Evolutionary conservation across 2,113 vertebrate genomes (phyloP).

Genomic region (Morone saxatilis): DNA sequence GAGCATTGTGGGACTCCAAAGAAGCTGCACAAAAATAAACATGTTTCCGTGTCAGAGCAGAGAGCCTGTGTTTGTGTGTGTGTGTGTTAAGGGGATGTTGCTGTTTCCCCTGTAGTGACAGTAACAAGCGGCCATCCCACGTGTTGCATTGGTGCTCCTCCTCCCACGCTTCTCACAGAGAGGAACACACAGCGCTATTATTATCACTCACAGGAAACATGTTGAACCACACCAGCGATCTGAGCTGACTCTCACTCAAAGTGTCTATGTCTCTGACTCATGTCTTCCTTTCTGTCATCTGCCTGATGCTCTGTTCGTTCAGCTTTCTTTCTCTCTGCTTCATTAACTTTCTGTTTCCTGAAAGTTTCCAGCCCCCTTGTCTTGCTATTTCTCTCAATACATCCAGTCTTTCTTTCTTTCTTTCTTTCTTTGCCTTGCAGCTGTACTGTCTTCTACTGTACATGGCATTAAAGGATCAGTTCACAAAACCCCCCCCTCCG

Average conservation of each 20-base stretch:
- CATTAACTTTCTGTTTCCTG: constrained; percentile 47
- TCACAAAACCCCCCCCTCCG: not conserved
- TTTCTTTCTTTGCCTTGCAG: not conserved
- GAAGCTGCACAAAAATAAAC: not conserved
- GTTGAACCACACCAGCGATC: constrained; percentile 59
- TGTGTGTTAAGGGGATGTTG: constrained; percentile 49
- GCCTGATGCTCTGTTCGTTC: constrained; percentile 2
- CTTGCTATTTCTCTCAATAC: not conserved
- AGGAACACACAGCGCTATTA: constrained; percentile 70
- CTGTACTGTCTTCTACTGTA: not conserved
- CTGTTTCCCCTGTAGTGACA: constrained; percentile 62
- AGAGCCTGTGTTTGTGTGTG: not conserved
- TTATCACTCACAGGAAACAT: constrained; percentile 74
- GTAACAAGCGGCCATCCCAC: constrained; percentile 45
- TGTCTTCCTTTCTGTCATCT: constrained; percentile 52
- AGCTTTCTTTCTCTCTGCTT: constrained; percentile 12
- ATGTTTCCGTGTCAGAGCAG: not conserved
- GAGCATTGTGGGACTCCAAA: not conserved
- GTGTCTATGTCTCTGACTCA: constrained; percentile 57
- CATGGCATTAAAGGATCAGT: not conserved
- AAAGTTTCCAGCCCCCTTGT: not conserved
- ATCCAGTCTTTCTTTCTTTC: not conserved
- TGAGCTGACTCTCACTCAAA: constrained; percentile 44
- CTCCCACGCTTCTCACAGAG: constrained; percentile 71
- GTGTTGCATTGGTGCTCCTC: constrained; percentile 41